Evolutionary conservation across 2,888 invertebrate species (phyloP).

Genomic region (Oscheius onirici): DNA sequence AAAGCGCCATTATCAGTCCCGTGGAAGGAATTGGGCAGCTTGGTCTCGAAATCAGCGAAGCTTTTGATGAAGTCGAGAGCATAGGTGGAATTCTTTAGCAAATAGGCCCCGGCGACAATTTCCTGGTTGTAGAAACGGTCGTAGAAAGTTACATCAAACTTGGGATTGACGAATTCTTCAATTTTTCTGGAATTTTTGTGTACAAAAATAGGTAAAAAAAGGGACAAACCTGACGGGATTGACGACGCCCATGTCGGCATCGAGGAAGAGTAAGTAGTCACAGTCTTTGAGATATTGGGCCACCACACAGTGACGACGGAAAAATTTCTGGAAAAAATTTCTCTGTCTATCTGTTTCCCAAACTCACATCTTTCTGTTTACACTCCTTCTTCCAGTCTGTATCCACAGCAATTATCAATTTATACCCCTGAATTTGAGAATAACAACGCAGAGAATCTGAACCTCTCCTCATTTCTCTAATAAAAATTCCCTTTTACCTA

Average conservation of each 20-base stretch:
- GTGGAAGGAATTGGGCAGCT: constrained; percentile 43
- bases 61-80: constrained; percentile 37
- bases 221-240: constrained; percentile 32
- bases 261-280: constrained; percentile 39
- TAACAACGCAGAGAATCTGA: constrained; percentile 15
- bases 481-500: too few relatives aligned
- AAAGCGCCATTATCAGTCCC: constrained; percentile 52
- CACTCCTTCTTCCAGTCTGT: neutral
- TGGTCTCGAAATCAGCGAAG: constrained; percentile 42
- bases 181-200: constrained; percentile 36
- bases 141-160: constrained; percentile 17
- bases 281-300: constrained; percentile 35
- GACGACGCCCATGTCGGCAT: constrained; percentile 46
- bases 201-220: neutral
- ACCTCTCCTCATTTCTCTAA: neutral
- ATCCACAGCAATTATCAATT: neutral
- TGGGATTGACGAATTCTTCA: constrained; percentile 36
- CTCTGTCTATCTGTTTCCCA: neutral
- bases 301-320: constrained; percentile 45
- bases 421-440: constrained; percentile 6
- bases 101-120: constrained; percentile 40
- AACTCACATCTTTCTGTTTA: constrained; percentile 10
- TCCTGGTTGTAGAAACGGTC: constrained; percentile 46
- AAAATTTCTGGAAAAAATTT: constrained; percentile 37
- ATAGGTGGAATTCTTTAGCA: constrained; percentile 36